These are phyloP conservation scores for Phodopus roborovskii DNA, from an alignment of 2,113 vertebrate genomes.

Conservation along the genomic window DNA sequence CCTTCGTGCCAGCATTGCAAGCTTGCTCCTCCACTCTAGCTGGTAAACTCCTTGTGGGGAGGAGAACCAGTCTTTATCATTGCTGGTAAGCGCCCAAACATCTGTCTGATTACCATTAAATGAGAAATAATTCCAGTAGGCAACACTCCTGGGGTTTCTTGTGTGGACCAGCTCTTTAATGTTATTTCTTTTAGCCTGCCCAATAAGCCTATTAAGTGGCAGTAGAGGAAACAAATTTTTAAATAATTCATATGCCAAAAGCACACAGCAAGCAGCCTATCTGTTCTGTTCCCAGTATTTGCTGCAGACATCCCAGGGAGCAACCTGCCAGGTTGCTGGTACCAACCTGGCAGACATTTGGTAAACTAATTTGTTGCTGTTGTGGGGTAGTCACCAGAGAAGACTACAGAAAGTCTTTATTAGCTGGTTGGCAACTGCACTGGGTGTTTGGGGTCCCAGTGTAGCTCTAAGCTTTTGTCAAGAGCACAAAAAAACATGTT, in stretches of 20 bases:
- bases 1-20: background rate
- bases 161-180: background rate
- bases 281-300: background rate
- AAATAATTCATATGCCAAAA: background rate
- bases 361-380: background rate
- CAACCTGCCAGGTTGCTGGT: background rate
- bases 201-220: background rate
- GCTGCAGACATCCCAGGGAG: background rate
- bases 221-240: conserved; percentile 16
- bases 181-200: conserved; percentile 2
- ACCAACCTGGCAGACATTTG: background rate
- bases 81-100: background rate
- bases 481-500: background rate
- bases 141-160: background rate
- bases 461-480: background rate
- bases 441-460: background rate
- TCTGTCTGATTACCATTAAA: conserved; percentile 27
- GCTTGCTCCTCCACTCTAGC: background rate
- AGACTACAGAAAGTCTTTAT: background rate
- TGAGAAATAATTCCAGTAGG: conserved; percentile 7
- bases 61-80: conserved; percentile 9
- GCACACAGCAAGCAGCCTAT: background rate
- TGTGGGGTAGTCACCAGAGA: background rate
- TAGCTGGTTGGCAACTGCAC: background rate
- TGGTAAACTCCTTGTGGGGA: background rate